A percentile compares a stretch with the other conserved stretches of the same genome.
These are phyloP conservation scores for Cynoglossus semilaevis DNA, from an alignment of 2,113 vertebrate species.

Conservation along the genomic window DNA sequence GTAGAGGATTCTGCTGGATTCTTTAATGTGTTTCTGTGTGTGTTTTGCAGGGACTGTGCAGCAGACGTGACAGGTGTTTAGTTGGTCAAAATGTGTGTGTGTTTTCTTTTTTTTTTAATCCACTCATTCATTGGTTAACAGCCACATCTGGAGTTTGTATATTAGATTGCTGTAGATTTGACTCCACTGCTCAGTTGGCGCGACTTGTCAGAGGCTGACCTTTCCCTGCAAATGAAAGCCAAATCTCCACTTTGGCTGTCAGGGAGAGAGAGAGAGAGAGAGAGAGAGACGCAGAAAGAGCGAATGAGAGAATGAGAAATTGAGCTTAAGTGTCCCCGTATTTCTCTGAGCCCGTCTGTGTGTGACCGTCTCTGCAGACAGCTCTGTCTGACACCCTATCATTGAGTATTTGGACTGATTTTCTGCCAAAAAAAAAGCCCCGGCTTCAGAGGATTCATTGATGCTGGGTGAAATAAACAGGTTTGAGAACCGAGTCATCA, in stretches of 20 bases:
- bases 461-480: conserved; percentile 31
- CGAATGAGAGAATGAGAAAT: not conserved
- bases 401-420: conserved; percentile 44
- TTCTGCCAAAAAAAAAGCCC: conserved; percentile 36
- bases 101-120: conserved; percentile 8
- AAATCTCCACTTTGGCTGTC: conserved; percentile 41
- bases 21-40: conserved; percentile 29
- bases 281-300: conserved; percentile 4
- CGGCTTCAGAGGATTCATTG: conserved; percentile 52
- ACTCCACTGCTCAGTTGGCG: conserved; percentile 37
- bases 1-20: conserved; percentile 45
- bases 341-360: conserved; percentile 18
- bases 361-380: conserved; percentile 26
- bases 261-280: conserved; percentile 21
- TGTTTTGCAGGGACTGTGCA: not conserved
- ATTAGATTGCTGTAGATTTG: conserved; percentile 1
- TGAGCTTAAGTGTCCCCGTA: conserved; percentile 27
- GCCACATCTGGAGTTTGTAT: conserved; percentile 6
- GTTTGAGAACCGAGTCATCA: conserved; percentile 24
- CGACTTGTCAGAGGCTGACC: conserved; percentile 16
- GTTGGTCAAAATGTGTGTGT: conserved; percentile 3
- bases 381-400: conserved; percentile 33
- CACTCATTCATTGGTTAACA: not conserved
- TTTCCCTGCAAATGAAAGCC: conserved; percentile 44
- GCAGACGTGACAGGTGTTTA: not conserved